These are phyloP conservation scores for Channa maculata DNA, from an alignment of 2,113 vertebrate species.

Conservation along the genomic window DNA sequence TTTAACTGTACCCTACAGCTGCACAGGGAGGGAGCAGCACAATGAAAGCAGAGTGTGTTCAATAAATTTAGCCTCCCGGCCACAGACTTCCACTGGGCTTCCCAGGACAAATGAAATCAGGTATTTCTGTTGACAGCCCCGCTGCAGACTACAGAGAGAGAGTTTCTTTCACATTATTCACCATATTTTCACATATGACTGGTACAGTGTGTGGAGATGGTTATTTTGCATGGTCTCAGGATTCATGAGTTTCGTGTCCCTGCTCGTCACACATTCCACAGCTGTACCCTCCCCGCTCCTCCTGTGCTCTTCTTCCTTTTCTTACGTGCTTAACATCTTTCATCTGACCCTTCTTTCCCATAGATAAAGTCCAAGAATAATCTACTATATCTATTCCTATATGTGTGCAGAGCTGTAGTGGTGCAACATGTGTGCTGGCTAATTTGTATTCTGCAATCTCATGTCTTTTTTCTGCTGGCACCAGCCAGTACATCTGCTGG, in stretches of 20 bases:
- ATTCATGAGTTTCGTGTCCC: slow-evolving; percentile 67
- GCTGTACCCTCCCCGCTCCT: slow-evolving; percentile 52
- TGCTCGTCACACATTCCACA: slow-evolving; percentile 79
- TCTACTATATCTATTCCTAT: not conserved
- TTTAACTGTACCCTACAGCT: slow-evolving; percentile 53
- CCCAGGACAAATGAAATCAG: slow-evolving; percentile 14
- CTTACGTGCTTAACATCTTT: slow-evolving; percentile 17
- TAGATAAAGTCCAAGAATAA: slow-evolving; percentile 12
- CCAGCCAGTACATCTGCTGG: slow-evolving; percentile 17
- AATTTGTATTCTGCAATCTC: slow-evolving; percentile 18
- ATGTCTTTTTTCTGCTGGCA: slow-evolving; percentile 20
- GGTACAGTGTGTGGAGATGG: slow-evolving; percentile 37
- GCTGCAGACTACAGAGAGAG: not conserved
- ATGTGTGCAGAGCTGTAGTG: not conserved
- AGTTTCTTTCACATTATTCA: slow-evolving; percentile 31
- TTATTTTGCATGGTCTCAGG: slow-evolving; percentile 50
- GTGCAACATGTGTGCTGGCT: not conserved
- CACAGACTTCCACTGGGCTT: not conserved
- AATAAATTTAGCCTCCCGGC: slow-evolving; percentile 37
- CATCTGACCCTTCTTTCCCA: slow-evolving; percentile 16
- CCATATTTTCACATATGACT: not conserved
- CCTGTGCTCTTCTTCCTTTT: slow-evolving; percentile 25
- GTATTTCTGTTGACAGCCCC: slow-evolving; percentile 12
- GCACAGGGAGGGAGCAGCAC: slow-evolving; percentile 38
- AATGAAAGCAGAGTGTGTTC: slow-evolving; percentile 41